A percentile compares a stretch with the other conserved stretches of the same genome.
Conservation (phyloP, 2,888 invertebrate genomes). For the Crocallis elinguaria region DNA sequence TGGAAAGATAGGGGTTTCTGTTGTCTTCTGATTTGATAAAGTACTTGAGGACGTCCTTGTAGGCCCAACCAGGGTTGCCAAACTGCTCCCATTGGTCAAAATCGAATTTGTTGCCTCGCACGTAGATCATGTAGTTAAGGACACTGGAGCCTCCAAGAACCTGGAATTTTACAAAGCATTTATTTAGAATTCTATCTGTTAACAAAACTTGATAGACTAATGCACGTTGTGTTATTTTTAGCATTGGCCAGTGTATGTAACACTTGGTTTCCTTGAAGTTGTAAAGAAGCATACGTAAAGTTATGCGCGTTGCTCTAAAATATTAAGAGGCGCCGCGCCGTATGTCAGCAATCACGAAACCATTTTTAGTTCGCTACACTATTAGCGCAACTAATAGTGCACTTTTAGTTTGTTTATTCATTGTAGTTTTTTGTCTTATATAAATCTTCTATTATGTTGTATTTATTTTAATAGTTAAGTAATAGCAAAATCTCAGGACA, state of each 20-base stretch:
- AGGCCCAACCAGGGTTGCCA: conserved; percentile 96
- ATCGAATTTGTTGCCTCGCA: conserved; percentile 92
- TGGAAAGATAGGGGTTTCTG: conserved; percentile 91
- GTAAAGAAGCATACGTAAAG: background rate
- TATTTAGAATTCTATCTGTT: too few species aligned
- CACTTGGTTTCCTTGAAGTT: background rate
- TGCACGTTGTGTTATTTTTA: too few species aligned
- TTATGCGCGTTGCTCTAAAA: background rate
- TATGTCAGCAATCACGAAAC: background rate
- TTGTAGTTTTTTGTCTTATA: background rate
- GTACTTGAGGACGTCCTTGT: conserved; percentile 92
- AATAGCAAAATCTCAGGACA: too few species aligned
- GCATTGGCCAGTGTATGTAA: too few species aligned
- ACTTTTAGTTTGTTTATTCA: too few species aligned
- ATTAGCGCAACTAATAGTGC: too few species aligned
- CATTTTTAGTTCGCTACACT: too few species aligned
- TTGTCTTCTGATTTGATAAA: conserved; percentile 96
- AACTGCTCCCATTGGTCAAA: conserved; percentile 95
- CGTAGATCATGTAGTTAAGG: conserved; percentile 96
- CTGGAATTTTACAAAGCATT: conserved; percentile 51
- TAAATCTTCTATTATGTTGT: too few species aligned
- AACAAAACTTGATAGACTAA: too few species aligned
- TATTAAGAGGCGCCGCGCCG: background rate
- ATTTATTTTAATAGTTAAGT: too few species aligned
- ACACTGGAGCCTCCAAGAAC: conserved; percentile 95